phyloP scores from a whole-genome alignment of 2,888 invertebrate genomes.

The Scaptomyza tumidula region DNA sequence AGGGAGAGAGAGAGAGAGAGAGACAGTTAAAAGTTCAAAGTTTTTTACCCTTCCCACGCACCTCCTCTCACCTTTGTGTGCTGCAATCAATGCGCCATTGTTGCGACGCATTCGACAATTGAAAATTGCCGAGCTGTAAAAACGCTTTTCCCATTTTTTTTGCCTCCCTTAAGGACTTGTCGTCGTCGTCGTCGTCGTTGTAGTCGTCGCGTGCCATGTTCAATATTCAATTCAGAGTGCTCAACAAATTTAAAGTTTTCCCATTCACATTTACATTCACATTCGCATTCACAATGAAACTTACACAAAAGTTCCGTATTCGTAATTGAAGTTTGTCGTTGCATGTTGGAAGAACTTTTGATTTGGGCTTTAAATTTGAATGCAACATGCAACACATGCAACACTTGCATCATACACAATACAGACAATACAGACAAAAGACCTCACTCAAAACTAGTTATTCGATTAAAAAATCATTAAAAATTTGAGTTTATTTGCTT shows the following conservation, averaged over 20 bases:
- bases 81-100: conserved; percentile 68
- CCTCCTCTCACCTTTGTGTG: not conserved
- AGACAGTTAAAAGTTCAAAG: conserved; percentile 38
- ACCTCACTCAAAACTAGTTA: no score
- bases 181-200: conserved; percentile 27
- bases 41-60: conserved; percentile 8
- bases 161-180: conserved; percentile 9
- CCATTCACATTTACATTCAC: not conserved
- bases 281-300: no score
- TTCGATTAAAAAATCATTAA: no score
- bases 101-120: conserved; percentile 72
- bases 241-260: conserved; percentile 23
- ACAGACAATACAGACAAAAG: no score
- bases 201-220: conserved; percentile 44
- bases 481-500: no score
- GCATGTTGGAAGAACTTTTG: conserved; percentile 28
- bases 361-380: no score
- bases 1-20: not conserved
- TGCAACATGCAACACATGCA: no score
- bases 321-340: not conserved
- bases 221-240: conserved; percentile 31
- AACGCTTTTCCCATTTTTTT: conserved; percentile 45
- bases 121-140: conserved; percentile 63
- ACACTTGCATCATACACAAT: no score
- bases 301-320: no score